These are phyloP conservation scores for Apogon talboti DNA, from an alignment of 2,797 vertebrate species.

Conservation along the genomic window DNA sequence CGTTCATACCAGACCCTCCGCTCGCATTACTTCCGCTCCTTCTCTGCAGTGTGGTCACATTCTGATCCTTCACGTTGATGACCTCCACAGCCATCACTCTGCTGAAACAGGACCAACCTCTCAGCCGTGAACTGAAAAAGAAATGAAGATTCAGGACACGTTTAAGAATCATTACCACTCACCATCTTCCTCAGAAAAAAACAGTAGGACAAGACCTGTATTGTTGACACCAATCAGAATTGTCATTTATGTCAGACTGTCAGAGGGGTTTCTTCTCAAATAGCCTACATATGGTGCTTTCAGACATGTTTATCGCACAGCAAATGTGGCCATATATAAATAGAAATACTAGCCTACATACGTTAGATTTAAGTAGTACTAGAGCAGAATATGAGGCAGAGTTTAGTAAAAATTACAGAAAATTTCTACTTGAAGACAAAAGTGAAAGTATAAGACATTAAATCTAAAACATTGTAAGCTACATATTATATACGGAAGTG, in stretches of 20 bases:
- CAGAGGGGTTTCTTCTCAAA: too few relatives aligned
- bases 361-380: too few relatives aligned
- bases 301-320: too few relatives aligned
- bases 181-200: not conserved
- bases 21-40: constrained; percentile 19
- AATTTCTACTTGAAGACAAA: not conserved
- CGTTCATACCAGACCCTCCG: not conserved
- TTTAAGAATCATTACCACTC: constrained; percentile 6
- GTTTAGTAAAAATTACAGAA: too few relatives aligned
- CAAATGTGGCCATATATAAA: too few relatives aligned
- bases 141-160: constrained; percentile 9
- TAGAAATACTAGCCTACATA: too few relatives aligned
- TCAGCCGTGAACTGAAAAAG: constrained; percentile 18
- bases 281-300: too few relatives aligned
- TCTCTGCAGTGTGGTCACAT: constrained; percentile 11
- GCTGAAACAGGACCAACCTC: not conserved
- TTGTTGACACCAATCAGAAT: too few relatives aligned
- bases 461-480: constrained; percentile 11
- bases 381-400: too few relatives aligned
- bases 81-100: constrained; percentile 1
- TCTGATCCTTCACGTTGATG: constrained; percentile 22
- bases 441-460: not conserved
- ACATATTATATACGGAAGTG: constrained; percentile 57
- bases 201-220: not conserved
- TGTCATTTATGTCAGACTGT: too few relatives aligned